A percentile compares a stretch with the other conserved stretches of the same genome.
Evolutionary conservation across 2,797 vertebrate genomes (phyloP).

Genomic region (Pangasius larnaudii): DNA sequence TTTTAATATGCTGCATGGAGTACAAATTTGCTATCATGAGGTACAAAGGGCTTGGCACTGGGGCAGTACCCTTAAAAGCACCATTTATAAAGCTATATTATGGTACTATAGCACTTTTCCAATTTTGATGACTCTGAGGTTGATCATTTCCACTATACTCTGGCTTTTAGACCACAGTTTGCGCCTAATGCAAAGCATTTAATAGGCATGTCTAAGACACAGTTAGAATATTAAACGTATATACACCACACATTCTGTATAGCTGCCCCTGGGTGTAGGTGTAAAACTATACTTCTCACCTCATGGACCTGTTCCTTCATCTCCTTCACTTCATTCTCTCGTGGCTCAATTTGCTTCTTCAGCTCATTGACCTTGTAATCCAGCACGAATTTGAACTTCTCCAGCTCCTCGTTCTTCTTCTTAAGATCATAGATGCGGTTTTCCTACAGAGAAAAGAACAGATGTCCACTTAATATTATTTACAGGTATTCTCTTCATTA

Average conservation of each 20-base stretch:
- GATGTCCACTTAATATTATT: background rate
- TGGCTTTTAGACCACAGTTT: background rate
- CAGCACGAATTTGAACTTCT: slow-evolving; percentile 85
- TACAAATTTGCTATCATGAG: no score
- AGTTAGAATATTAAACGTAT: background rate
- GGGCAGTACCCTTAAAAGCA: no score
- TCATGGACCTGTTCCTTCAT: slow-evolving; percentile 83
- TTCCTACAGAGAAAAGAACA: slow-evolving; percentile 72
- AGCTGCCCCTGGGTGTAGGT: background rate
- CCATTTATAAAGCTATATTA: no score
- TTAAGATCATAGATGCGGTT: slow-evolving; percentile 81
- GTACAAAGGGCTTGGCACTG: no score
- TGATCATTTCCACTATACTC: background rate
- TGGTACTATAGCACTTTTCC: background rate
- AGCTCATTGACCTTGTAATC: slow-evolving; percentile 85
- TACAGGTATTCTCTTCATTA: background rate
- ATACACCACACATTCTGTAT: background rate
- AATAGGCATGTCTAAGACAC: background rate
- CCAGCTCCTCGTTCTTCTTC: slow-evolving; percentile 86
- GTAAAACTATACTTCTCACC: slow-evolving; percentile 67
- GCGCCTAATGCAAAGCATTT: background rate
- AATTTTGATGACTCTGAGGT: no score
- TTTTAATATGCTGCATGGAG: no score
- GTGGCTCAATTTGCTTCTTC: slow-evolving; percentile 85
- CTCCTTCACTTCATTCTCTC: slow-evolving; percentile 79